Evolutionary conservation across 2,888 invertebrate species (phyloP), one percentile per base, ranked within the genome.

Genomic region (Apamea monoglypha): DNA sequence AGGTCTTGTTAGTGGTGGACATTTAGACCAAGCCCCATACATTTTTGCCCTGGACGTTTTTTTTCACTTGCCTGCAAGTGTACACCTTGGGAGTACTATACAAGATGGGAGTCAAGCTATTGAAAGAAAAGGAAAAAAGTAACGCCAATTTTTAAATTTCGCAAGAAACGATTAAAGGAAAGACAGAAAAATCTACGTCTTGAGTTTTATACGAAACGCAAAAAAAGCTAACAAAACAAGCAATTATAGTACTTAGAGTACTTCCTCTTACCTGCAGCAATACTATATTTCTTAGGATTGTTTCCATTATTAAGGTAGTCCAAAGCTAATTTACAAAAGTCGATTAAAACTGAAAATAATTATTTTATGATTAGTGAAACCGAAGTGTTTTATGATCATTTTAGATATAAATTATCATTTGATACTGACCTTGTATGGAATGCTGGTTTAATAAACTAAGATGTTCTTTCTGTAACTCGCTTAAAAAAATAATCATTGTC

Each of bases 281-380:
- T 96, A 70, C 93, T 95, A 89, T 97, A 98, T 79, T 98, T 95
- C 92, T 98, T 98, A 25, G 95, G 90, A 93, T 98, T 98, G 36
- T 97, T 96, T 29, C 98, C 98, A 94, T 98, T 98, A 82, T 97
- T 97, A 50, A 98, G 91, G 92, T 97, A 98, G 90, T 98, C 98
- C 82, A 97, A 94, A 2, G 98, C 97, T 76, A 98, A 93, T 93
- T 98, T 98, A 92, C 98, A 98, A 91, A 98, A 98, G 93, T 98
- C 98, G 80, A 97, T 97, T 36, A 98, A 92, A 86, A 98, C 98
- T 98, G 95, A 73, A 97, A 83, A 68, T 29, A 75, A 80, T 18
- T 12, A 70, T 36, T 29, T 2, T 59, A 56, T 1, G 16, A 61
- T 56, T 76, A 50, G 0, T 40, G 2, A 40, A 18, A n/a, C 10